Evolutionary conservation across 2,113 vertebrate species (phyloP).

Genomic region (Nematolebias whitei): DNA sequence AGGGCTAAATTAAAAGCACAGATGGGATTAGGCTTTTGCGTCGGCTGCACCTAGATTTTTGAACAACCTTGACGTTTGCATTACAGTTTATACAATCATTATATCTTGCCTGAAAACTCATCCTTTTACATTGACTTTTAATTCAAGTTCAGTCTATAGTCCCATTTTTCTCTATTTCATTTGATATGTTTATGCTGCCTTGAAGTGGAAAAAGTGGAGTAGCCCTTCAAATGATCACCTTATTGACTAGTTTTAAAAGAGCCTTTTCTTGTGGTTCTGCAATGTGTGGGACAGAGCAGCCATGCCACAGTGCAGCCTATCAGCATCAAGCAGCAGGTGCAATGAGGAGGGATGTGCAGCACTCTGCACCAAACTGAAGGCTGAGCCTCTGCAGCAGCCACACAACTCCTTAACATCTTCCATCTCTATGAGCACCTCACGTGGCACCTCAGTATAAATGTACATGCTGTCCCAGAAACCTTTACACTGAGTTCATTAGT

Average conservation of each 20-base stretch:
- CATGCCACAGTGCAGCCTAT: conserved; percentile 53
- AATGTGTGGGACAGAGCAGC: conserved; percentile 26
- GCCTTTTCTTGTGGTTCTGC: conserved; percentile 24
- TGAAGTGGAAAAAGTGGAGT: background rate
- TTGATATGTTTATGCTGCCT: no score
- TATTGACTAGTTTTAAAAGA: conserved; percentile 44
- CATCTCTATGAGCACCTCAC: background rate
- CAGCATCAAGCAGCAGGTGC: conserved; percentile 63
- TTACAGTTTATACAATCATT: no score
- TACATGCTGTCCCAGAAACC: conserved; percentile 21
- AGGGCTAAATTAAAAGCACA: no score
- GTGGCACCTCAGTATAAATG: conserved; percentile 1
- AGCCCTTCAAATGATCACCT: background rate
- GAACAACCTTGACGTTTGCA: no score
- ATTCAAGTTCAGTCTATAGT: no score
- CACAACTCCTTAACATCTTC: conserved; percentile 37
- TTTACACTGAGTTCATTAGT: conserved; percentile 10
- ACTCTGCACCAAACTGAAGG: conserved; percentile 74
- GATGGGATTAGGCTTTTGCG: no score
- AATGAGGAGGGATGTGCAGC: conserved; percentile 63
- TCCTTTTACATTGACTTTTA: no score
- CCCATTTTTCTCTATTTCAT: no score
- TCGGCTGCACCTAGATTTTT: no score
- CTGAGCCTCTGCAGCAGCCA: conserved; percentile 70
- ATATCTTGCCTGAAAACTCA: no score